phyloP scores from a whole-genome alignment of 2,797 vertebrate species.

The Neostethus bicornis region DNA sequence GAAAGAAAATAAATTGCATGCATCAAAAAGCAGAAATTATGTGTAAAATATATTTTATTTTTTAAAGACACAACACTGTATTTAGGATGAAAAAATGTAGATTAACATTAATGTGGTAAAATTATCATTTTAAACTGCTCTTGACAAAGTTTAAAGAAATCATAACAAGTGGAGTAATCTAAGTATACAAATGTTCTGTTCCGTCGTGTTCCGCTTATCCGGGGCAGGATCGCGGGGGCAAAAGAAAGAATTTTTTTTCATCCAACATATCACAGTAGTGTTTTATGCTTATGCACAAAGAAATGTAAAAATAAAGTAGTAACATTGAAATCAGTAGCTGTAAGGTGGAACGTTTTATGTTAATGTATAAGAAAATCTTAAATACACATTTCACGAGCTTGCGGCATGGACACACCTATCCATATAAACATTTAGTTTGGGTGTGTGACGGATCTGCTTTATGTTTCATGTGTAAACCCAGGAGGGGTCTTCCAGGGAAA shows the following conservation, averaged over 20 bases:
- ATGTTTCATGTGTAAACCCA: conserved; percentile 3
- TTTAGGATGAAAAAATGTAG: neutral
- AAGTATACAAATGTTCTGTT: conserved; percentile 11
- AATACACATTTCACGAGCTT: neutral
- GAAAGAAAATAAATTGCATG: too few relatives aligned
- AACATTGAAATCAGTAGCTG: neutral
- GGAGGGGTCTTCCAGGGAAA: neutral
- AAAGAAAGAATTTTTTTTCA: too few relatives aligned
- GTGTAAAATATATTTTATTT: neutral
- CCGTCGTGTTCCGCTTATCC: too few relatives aligned
- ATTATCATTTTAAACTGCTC: conserved; percentile 5
- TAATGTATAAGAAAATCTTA: neutral
- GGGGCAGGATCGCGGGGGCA: too few relatives aligned
- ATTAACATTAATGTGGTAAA: too few relatives aligned
- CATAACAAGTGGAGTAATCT: accelerated
- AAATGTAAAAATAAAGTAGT: neutral
- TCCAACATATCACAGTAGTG: neutral
- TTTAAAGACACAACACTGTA: neutral
- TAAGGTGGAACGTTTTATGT: conserved; percentile 2
- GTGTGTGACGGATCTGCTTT: conserved; percentile 11
- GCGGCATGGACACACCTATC: neutral
- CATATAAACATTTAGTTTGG: neutral
- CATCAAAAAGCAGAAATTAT: neutral
- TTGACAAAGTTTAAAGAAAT: conserved; percentile 4
- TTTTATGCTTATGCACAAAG: conserved; percentile 8